phyloP scores from a whole-genome alignment of 2,797 vertebrate genomes.

The Poeciliopsis infans region DNA sequence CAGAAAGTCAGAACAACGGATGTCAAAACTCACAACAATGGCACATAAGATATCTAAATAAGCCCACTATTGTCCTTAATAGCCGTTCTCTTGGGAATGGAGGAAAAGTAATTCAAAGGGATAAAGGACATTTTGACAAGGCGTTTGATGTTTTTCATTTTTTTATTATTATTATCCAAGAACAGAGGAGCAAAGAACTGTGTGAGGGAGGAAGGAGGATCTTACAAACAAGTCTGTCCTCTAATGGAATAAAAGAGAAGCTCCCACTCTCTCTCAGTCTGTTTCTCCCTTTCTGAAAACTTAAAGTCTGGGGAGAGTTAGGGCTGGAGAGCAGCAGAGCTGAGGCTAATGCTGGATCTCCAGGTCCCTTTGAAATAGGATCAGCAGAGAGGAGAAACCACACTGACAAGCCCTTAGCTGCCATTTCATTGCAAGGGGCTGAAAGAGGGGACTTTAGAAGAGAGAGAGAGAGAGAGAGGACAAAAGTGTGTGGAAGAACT shows the following conservation, averaged over 20 bases:
- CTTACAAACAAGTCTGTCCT: slow-evolving; percentile 72
- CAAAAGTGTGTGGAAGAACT: slow-evolving; percentile 33
- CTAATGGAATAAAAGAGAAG: slow-evolving; percentile 72
- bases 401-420: slow-evolving; percentile 77
- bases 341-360: slow-evolving; percentile 77
- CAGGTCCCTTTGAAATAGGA: slow-evolving; percentile 82
- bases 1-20: slow-evolving; percentile 52
- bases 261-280: slow-evolving; percentile 53
- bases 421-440: slow-evolving; percentile 74
- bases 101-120: slow-evolving; percentile 60
- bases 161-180: slow-evolving; percentile 7
- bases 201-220: slow-evolving; percentile 59
- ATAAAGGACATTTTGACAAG: slow-evolving; percentile 69
- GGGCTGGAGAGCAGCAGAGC: slow-evolving; percentile 69
- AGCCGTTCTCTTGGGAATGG: slow-evolving; percentile 58
- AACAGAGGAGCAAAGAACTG: slow-evolving; percentile 44
- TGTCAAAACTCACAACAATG: slow-evolving; percentile 55
- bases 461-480: slow-evolving; percentile 30
- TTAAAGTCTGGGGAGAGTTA: slow-evolving; percentile 72
- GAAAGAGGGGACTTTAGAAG: slow-evolving; percentile 62
- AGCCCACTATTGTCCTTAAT: slow-evolving; percentile 72
- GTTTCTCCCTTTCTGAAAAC: slow-evolving; percentile 60
- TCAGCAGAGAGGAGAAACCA: slow-evolving; percentile 77
- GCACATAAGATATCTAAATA: slow-evolving; percentile 79
- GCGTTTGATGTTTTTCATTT: slow-evolving; percentile 55